A percentile compares a stretch with the other conserved stretches of the same genome.
Conservation (phyloP, 2,888 invertebrate species). For the Beris chalybata region DNA sequence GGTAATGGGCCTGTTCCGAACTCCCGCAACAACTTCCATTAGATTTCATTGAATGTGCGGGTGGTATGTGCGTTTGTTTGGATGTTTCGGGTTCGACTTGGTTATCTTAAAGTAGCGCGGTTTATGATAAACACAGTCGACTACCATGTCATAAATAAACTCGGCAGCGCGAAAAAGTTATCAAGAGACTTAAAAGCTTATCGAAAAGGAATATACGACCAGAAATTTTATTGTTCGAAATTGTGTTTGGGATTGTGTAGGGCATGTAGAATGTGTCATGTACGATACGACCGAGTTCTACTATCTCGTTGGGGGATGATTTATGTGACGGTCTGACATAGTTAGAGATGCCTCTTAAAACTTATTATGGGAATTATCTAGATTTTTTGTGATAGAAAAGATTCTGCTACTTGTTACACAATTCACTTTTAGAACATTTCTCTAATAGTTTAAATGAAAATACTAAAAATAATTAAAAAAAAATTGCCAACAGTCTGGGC, state of each 20-base stretch:
- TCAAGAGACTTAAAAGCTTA: slow-evolving; percentile 40
- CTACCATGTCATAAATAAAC: slow-evolving; percentile 32
- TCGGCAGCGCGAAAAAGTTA: slow-evolving; percentile 36
- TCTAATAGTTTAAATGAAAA: too few species aligned
- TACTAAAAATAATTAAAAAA: too few species aligned
- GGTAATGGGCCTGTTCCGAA: slow-evolving; percentile 15
- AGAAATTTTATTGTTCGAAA: slow-evolving; percentile 28
- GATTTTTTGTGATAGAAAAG: too few species aligned
- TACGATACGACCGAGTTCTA: slow-evolving; percentile 3
- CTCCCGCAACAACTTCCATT: slow-evolving; percentile 7
- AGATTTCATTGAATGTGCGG: slow-evolving; percentile 3
- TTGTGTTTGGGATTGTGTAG: slow-evolving; percentile 3
- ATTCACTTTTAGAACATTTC: too few species aligned
- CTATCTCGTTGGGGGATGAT: slow-evolving; percentile 24
- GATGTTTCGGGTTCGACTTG: slow-evolving; percentile 3
- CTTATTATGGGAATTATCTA: too few species aligned
- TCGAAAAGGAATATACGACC: slow-evolving; percentile 36
- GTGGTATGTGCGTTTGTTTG: background rate
- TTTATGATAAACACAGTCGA: slow-evolving; percentile 30
- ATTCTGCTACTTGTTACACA: too few species aligned
- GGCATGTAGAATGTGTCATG: background rate
- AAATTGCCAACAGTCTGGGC: too few species aligned
- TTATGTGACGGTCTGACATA: slow-evolving; percentile 1
- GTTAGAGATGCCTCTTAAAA: too few species aligned
- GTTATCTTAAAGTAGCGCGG: slow-evolving; percentile 24